Conservation (phyloP, 2,113 vertebrate genomes). For the Neoarius graeffei region DNA sequence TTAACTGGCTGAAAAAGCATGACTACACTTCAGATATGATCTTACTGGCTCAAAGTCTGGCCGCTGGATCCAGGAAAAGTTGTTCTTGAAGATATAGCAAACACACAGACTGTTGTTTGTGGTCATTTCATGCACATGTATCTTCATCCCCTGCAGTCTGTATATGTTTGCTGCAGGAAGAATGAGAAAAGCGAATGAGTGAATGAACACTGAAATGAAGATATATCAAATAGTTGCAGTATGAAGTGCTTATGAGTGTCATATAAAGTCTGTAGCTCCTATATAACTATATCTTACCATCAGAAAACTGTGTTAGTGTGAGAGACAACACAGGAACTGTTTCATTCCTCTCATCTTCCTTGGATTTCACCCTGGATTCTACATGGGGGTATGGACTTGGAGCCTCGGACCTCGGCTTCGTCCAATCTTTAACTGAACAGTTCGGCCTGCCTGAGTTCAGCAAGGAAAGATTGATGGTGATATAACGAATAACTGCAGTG, state of each 20-base stretch:
- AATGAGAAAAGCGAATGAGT: background rate
- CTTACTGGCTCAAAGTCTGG: conserved; percentile 31
- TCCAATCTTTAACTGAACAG: conserved; percentile 53
- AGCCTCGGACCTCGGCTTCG: rapidly evolving
- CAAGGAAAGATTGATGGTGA: background rate
- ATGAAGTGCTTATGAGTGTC: background rate
- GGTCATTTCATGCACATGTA: conserved; percentile 61
- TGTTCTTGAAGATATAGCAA: conserved; percentile 55
- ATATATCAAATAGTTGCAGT: background rate
- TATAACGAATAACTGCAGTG: background rate
- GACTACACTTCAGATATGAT: background rate
- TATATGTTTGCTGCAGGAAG: conserved; percentile 50
- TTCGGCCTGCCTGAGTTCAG: conserved; percentile 54
- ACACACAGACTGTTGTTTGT: conserved; percentile 64
- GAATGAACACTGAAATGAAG: background rate
- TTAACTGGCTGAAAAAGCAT: background rate
- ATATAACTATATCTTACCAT: conserved; percentile 55
- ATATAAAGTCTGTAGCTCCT: background rate
- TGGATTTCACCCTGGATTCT: background rate
- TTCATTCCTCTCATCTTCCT: conserved; percentile 34
- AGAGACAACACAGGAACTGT: conserved; percentile 59
- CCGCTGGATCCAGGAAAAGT: background rate
- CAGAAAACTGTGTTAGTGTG: conserved; percentile 48
- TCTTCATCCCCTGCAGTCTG: conserved; percentile 48
- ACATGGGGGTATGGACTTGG: conserved; percentile 27